These are phyloP conservation scores for Orgyia antiqua DNA, from an alignment of 2,888 invertebrate species.

Conservation along the genomic window DNA sequence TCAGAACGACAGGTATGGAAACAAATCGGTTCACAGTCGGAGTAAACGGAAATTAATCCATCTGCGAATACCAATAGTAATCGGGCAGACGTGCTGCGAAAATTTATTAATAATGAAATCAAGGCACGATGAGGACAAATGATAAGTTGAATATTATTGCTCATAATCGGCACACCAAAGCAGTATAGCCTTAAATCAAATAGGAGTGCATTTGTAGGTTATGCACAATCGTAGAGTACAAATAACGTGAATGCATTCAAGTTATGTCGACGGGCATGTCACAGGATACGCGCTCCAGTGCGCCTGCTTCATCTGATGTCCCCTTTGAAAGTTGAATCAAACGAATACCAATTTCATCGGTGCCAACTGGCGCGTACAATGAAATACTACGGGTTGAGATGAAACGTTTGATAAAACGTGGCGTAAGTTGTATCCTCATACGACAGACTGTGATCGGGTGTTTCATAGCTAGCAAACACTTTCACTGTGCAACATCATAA, in stretches of 20 bases:
- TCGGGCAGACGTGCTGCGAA: slow-evolving; percentile 21
- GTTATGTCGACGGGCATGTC: slow-evolving; percentile 43
- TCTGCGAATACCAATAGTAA: slow-evolving; percentile 36
- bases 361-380: slow-evolving; percentile 56
- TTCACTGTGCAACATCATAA: slow-evolving; percentile 47
- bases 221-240: slow-evolving; percentile 20
- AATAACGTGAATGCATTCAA: slow-evolving; percentile 38
- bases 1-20: slow-evolving; percentile 25
- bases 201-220: no score
- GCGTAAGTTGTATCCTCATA: slow-evolving; percentile 23
- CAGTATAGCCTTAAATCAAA: no score
- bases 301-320: slow-evolving; percentile 54
- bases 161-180: no score
- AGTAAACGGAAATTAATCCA: slow-evolving; percentile 55
- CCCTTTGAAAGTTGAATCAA: slow-evolving; percentile 57
- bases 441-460: slow-evolving; percentile 12
- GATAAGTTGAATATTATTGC: slow-evolving; percentile 11
- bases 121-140: slow-evolving; percentile 12
- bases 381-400: slow-evolving; percentile 34
- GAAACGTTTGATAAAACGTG: slow-evolving; percentile 23
- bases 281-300: slow-evolving; percentile 68
- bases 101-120: slow-evolving; percentile 20
- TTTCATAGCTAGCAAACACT: slow-evolving; percentile 50
- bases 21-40: slow-evolving; percentile 31
- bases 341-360: slow-evolving; percentile 57